Evolutionary conservation across 2,888 invertebrate genomes (phyloP).

Genomic region (Sinotaia quadrata): DNA sequence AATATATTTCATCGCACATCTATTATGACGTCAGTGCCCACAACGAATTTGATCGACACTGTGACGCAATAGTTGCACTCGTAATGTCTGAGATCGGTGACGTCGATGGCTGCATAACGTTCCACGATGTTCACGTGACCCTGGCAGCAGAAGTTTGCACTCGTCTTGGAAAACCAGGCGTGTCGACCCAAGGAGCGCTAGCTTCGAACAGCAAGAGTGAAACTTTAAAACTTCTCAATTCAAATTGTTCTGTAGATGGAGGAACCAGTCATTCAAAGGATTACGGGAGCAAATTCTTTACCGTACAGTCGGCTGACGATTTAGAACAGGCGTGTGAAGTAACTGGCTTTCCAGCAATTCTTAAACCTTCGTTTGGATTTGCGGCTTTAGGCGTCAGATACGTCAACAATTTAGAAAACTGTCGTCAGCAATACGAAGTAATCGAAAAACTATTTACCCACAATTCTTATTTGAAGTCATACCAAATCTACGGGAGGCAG

Average conservation of each 20-base stretch:
- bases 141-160: slow-evolving; percentile 46
- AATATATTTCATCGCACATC: slow-evolving; percentile 37
- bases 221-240: not conserved
- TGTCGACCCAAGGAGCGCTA: slow-evolving; percentile 1
- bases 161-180: slow-evolving; percentile 35
- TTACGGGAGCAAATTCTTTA: not conserved
- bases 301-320: not conserved
- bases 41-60: slow-evolving; percentile 38
- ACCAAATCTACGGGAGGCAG: slow-evolving; percentile 42
- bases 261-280: not conserved
- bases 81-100: slow-evolving; percentile 29
- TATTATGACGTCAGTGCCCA: slow-evolving; percentile 46
- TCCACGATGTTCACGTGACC: slow-evolving; percentile 56
- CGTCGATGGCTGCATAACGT: slow-evolving; percentile 51
- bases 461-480: no score
- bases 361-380: not conserved
- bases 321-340: not conserved
- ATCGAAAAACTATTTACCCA: not conserved
- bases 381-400: not conserved
- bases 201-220: not conserved
- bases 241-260: no score
- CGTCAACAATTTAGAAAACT: not conserved
- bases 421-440: not conserved
- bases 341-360: not conserved
- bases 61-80: slow-evolving; percentile 40